Base-by-base conservation (phyloP, 2,113 vertebrate species). In the Elanus axillaris region DNA sequence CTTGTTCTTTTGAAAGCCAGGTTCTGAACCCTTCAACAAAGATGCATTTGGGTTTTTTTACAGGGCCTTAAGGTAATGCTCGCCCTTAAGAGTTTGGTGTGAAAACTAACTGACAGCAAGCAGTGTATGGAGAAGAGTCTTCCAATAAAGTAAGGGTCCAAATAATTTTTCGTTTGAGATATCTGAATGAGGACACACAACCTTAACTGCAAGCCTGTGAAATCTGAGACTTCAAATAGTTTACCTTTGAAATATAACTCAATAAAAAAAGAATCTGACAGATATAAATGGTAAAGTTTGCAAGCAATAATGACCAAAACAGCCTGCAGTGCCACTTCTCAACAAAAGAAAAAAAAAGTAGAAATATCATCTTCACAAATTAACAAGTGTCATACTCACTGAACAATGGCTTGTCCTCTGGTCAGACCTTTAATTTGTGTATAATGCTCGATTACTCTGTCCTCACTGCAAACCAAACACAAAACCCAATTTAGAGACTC, bases 341-440 rank as follows among this genome's bases (percentile, higher is more conserved):
- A 52, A 66, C 9, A 38, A 48, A 55, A 77, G 56, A 58, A 20
- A 9, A 53, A 27, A 14, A 71, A 55, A 34, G 45, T 36, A 34
- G 79, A 92, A 94, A 66, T 9, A 67, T 3, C 16, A 79, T 81
- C 80, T 86, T 71, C 34, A 75, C 29, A 86, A 82, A 36, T 91
- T 79, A 96, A 71, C 88, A 95, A 89, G 53, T 68, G 52, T 88
- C 40, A 84, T 95, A 99, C 99, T 99, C 98, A 99, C 99, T 98
- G 98, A 92, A 99, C 98, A 90, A 99, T 99, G 53, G 99, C 99
- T 97, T 99, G 99, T 97, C 99, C 99, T 98, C 99, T 98, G 94
- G 98, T 99, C 97, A 99, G 97, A 47, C 99, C 99, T 97, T 98
- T 99, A 79, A 99, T 97, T 96, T 99, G 99, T 94, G 98, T 98